These are phyloP conservation scores for Hybos culiciformis DNA, from an alignment of 2,888 invertebrate genomes.

Conservation along the genomic window DNA sequence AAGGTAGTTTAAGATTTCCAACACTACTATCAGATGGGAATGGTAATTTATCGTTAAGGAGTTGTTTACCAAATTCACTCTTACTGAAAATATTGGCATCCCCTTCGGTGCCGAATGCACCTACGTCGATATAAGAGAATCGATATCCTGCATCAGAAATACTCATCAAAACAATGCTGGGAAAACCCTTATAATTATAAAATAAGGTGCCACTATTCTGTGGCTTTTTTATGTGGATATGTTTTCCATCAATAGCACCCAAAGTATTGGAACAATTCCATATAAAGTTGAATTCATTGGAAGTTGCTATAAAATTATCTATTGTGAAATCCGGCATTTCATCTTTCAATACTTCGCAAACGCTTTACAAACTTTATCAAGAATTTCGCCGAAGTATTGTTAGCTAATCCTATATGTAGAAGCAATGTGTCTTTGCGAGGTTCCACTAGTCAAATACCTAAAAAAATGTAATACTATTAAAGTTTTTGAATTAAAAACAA, in stretches of 20 bases:
- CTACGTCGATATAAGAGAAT: neutral
- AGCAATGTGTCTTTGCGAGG: constrained; percentile 4
- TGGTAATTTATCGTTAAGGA: neutral
- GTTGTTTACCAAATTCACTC: neutral
- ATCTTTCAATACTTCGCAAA: neutral
- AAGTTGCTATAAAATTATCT: neutral
- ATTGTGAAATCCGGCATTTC: neutral
- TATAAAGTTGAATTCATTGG: neutral
- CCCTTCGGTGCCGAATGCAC: neutral
- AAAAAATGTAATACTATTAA: too few species aligned
- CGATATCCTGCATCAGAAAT: neutral
- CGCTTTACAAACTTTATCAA: constrained; percentile 2
- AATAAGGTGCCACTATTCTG: constrained; percentile 17
- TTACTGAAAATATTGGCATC: neutral
- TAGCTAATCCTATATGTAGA: constrained; percentile 7
- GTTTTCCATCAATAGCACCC: constrained; percentile 19
- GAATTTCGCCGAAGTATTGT: constrained; percentile 4
- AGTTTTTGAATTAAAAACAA: too few species aligned
- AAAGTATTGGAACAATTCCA: constrained; percentile 17
- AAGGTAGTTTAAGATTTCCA: neutral
- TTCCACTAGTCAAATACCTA: constrained; percentile 4
- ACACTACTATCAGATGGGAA: neutral
- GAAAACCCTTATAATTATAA: constrained; percentile 20
- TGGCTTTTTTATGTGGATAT: constrained; percentile 16
- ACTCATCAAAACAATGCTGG: neutral